Percentiles rank a stretch among this genome's conserved stretches.
Evolutionary conservation across 2,797 vertebrate species (phyloP).

Genomic region (Triplophysa yarkandensis): DNA sequence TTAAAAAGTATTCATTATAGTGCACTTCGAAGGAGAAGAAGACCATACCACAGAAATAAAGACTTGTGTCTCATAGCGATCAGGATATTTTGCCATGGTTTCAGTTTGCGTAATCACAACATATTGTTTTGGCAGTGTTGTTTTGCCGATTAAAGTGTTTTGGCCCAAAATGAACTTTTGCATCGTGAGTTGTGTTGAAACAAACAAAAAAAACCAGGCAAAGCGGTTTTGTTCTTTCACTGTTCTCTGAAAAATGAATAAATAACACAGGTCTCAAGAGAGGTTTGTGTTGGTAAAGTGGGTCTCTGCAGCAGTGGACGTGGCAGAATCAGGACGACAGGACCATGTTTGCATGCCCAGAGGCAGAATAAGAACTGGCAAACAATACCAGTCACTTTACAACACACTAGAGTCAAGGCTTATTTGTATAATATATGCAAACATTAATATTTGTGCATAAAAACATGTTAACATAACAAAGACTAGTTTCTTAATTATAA

Average conservation of each 20-base stretch:
- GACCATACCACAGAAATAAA: no score
- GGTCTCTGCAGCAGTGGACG: conserved; percentile 59
- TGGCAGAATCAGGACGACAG: conserved; percentile 63
- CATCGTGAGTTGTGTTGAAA: no score
- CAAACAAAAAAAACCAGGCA: not conserved
- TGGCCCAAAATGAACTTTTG: no score
- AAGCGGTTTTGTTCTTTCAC: conserved; percentile 16
- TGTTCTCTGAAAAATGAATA: conserved; percentile 42
- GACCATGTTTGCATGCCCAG: conserved; percentile 60
- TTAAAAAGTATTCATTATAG: no score
- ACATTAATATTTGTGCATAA: not conserved
- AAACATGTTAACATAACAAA: not conserved
- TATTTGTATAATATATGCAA: not conserved
- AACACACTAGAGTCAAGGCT: conserved; percentile 28
- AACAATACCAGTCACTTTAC: conserved; percentile 29
- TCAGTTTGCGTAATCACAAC: no score
- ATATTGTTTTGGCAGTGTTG: no score
- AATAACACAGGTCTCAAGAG: conserved; percentile 60
- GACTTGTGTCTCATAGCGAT: no score
- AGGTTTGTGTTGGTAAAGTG: conserved; percentile 63
- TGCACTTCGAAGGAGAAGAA: no score
- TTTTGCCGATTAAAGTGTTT: no score
- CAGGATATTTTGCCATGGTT: no score
- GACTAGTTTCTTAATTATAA: not conserved
- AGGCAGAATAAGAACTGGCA: conserved; percentile 52